Percentiles rank a stretch among this genome's conserved stretches.
These are phyloP conservation scores for Aspidapion aeneum DNA, from an alignment of 2,888 invertebrate genomes.

Conservation along the genomic window DNA sequence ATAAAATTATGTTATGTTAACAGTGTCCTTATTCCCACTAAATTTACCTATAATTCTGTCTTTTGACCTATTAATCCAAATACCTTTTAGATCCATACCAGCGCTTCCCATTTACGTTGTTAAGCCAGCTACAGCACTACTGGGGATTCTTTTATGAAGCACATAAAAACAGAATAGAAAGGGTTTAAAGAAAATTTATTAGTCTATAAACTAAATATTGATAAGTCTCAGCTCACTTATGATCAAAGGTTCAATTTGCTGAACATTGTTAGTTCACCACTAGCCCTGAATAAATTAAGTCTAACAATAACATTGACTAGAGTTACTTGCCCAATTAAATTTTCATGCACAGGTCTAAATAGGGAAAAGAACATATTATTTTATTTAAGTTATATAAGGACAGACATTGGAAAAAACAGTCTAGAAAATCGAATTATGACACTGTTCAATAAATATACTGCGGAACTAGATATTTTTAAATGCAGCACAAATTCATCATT, in stretches of 20 bases:
- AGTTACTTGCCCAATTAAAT: background rate
- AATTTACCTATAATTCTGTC: too few relatives aligned
- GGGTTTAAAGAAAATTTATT: background rate
- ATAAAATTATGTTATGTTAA: too few relatives aligned
- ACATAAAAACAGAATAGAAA: background rate
- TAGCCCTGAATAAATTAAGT: background rate
- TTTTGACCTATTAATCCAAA: too few relatives aligned
- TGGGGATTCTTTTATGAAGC: background rate
- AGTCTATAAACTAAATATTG: background rate
- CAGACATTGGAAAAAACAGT: background rate
- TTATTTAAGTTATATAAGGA: background rate
- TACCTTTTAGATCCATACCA: too few relatives aligned
- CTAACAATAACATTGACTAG: background rate
- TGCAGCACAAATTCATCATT: background rate
- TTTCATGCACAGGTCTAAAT: background rate
- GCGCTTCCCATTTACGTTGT: too few relatives aligned
- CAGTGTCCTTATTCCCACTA: too few relatives aligned
- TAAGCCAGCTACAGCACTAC: background rate
- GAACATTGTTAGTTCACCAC: background rate
- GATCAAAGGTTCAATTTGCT: background rate
- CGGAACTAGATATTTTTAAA: background rate
- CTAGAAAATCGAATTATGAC: background rate
- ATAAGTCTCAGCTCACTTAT: background rate
- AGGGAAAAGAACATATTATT: background rate
- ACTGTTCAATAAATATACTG: background rate